phyloP scores from a whole-genome alignment of 2,888 invertebrate genomes.

The Linyphia triangularis region DNA sequence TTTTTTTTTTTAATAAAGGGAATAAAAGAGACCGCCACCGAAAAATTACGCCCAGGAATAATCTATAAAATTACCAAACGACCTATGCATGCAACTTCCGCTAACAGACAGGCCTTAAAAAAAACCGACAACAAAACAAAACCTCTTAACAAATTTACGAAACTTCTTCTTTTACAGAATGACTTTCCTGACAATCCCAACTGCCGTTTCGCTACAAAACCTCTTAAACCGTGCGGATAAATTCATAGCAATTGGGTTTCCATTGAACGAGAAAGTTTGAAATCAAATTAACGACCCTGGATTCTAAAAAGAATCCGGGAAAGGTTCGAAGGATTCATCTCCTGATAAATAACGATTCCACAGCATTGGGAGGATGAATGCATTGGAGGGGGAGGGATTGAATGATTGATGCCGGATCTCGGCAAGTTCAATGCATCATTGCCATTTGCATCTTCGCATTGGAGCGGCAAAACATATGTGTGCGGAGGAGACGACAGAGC shows the following conservation, averaged over 20 bases:
- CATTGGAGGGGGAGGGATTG: neutral
- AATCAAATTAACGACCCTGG: conserved; percentile 1
- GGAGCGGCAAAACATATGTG: conserved; percentile 66
- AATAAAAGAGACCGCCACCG: no score
- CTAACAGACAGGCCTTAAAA: no score
- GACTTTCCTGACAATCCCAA: neutral
- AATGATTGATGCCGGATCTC: conserved; percentile 24
- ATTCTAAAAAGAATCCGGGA: neutral
- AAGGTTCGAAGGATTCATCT: neutral
- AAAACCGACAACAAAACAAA: neutral
- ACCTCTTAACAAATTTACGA: neutral
- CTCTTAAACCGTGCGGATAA: neutral
- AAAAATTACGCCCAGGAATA: no score
- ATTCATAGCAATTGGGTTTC: conserved; percentile 3
- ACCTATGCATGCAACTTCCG: neutral
- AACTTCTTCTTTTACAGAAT: neutral
- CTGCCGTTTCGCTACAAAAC: neutral
- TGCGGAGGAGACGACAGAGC: conserved; percentile 30
- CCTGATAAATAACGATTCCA: neutral
- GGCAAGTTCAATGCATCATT: conserved; percentile 47
- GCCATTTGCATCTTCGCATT: conserved; percentile 48
- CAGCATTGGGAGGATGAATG: neutral
- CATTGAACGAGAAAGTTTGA: conserved; percentile 3
- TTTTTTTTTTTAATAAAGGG: no score
- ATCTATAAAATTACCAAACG: neutral